These are phyloP conservation scores for Threskiornis aethiopicus DNA, from an alignment of 2,797 vertebrate genomes.

Conservation along the genomic window DNA sequence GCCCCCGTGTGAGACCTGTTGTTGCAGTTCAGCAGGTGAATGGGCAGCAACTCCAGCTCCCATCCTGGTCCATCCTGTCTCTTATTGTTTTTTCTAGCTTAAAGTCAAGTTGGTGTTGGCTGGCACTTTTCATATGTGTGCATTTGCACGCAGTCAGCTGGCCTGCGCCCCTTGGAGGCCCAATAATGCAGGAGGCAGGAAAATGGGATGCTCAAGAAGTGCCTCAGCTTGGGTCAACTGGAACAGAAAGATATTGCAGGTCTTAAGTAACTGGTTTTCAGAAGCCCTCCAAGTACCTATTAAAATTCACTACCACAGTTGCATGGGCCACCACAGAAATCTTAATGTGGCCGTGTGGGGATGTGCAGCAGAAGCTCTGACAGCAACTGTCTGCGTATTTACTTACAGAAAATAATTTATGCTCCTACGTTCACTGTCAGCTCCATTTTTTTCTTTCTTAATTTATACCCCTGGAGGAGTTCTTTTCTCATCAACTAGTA, in stretches of 20 bases:
- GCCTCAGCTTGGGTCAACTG: neutral
- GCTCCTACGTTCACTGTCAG: neutral
- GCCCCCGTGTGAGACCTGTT: neutral
- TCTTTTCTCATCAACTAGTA: neutral
- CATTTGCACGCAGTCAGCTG: neutral
- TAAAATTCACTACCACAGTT: neutral
- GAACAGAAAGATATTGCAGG: neutral
- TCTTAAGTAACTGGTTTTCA: neutral
- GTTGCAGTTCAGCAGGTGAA: neutral
- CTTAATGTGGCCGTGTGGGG: neutral
- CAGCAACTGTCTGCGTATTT: neutral
- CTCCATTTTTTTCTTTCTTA: neutral
- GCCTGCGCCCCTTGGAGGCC: neutral
- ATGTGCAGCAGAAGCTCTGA: neutral
- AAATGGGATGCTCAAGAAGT: neutral
- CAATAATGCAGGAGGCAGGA: neutral
- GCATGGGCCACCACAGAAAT: neutral
- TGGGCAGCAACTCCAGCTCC: rapidly evolving
- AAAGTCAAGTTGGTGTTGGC: neutral
- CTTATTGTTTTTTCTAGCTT: neutral
- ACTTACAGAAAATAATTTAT: neutral
- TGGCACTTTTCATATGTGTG: neutral
- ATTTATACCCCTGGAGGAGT: neutral
- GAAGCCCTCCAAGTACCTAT: neutral
- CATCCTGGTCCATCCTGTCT: neutral